Percentiles rank a stretch among this genome's conserved stretches.
phyloP scores from a whole-genome alignment of 2,113 vertebrate species.

The Charina bottae region DNA sequence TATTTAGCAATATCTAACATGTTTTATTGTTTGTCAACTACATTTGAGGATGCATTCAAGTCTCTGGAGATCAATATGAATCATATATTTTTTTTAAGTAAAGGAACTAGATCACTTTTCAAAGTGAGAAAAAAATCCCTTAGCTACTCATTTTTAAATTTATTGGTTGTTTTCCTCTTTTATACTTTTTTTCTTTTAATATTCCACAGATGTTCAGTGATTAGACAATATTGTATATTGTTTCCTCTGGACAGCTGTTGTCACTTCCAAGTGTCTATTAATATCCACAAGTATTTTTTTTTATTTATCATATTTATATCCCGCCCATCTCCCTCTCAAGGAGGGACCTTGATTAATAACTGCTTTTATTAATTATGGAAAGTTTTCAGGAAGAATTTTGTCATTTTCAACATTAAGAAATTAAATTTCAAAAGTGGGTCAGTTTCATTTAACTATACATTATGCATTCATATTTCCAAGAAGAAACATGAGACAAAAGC shows the following conservation, averaged over 20 bases:
- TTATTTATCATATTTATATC: no score
- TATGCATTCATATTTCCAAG: constrained; percentile 36
- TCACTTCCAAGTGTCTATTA: constrained; percentile 27
- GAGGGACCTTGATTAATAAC: no score
- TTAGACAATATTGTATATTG: constrained; percentile 7
- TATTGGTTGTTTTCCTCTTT: neutral
- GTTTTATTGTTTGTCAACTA: neutral
- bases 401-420: constrained; percentile 40
- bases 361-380: constrained; percentile 55
- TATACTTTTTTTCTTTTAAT: neutral
- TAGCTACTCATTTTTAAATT: neutral
- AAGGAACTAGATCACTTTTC: neutral
- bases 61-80: neutral
- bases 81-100: neutral
- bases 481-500: constrained; percentile 35
- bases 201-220: neutral
- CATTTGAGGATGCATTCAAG: neutral
- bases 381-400: constrained; percentile 49
- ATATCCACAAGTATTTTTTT: constrained; percentile 1
- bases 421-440: constrained; percentile 57
- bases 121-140: neutral
- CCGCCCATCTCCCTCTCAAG: no score
- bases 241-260: constrained; percentile 53
- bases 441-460: constrained; percentile 42
- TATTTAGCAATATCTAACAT: neutral